phyloP scores from a whole-genome alignment of 2,797 vertebrate genomes.

The Lycodopsis pacificus region DNA sequence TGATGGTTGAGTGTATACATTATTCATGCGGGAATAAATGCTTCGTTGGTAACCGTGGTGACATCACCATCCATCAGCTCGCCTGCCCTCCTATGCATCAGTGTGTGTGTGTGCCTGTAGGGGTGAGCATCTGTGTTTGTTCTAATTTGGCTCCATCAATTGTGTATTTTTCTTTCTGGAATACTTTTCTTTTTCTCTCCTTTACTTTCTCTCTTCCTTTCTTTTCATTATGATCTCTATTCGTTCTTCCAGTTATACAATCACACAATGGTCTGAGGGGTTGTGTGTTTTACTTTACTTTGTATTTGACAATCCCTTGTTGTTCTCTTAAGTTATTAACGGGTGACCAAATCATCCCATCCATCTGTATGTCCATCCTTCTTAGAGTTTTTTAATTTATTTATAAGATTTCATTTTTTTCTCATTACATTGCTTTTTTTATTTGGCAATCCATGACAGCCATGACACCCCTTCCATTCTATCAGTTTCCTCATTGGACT shows the following conservation, averaged over 20 bases:
- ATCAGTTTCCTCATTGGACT: too few species aligned
- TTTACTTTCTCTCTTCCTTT: neutral
- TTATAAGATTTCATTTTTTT: too few species aligned
- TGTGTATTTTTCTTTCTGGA: neutral
- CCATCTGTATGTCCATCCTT: too few species aligned
- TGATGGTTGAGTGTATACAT: constrained; percentile 58
- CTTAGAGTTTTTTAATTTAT: neutral
- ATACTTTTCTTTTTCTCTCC: neutral
- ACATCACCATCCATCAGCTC: constrained; percentile 70
- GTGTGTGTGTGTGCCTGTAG: neutral
- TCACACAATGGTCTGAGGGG: neutral
- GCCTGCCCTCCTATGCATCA: constrained; percentile 14
- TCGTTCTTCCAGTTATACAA: neutral
- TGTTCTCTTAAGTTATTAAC: neutral
- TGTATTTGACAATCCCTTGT: neutral
- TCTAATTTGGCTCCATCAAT: neutral
- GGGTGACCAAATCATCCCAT: neutral
- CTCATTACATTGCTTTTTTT: neutral
- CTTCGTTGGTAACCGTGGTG: constrained; percentile 45
- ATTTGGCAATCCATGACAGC: neutral
- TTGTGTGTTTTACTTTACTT: neutral
- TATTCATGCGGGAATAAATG: constrained; percentile 68
- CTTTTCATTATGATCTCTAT: neutral
- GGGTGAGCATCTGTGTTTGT: constrained; percentile 1
- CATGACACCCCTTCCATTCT: too few species aligned